Conservation (phyloP, 2,797 vertebrate genomes). For the Eospalax fontanierii region DNA sequence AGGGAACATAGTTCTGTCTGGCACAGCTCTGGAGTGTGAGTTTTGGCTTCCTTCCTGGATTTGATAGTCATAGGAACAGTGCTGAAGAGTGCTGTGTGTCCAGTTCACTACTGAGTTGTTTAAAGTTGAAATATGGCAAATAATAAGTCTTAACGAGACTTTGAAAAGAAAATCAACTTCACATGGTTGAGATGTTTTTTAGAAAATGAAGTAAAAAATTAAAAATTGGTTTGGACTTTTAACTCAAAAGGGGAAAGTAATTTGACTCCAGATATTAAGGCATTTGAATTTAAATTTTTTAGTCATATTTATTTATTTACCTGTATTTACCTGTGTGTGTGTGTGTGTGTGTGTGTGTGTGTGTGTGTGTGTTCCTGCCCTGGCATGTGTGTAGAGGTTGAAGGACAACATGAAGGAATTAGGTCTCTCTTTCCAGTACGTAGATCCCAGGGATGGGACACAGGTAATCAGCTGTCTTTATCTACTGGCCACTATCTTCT, state of each 20-base stretch:
- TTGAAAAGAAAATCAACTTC: background rate
- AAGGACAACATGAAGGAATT: too few species aligned
- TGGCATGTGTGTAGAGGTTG: too few species aligned
- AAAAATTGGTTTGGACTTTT: background rate
- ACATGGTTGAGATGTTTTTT: background rate
- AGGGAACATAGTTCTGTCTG: too few species aligned
- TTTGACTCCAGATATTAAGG: background rate
- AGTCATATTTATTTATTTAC: too few species aligned
- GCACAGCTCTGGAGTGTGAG: background rate
- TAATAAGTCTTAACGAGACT: background rate
- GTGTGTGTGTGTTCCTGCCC: too few species aligned
- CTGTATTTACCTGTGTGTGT: too few species aligned
- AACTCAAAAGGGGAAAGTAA: background rate
- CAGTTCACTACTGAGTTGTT: background rate
- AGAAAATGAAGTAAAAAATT: background rate
- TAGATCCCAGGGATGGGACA: too few species aligned
- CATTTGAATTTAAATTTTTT: too few species aligned
- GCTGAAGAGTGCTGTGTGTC: background rate
- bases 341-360: too few species aligned
- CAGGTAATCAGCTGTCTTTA: too few species aligned
- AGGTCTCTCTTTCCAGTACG: too few species aligned
- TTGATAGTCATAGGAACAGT: rapidly evolving
- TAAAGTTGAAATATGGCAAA: background rate
- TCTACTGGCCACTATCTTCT: too few species aligned
- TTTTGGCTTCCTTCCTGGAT: background rate